Percentiles rank a stretch among this genome's conserved stretches.
These are phyloP conservation scores for Sebastes steindachneri DNA, from an alignment of 2,797 vertebrate genomes.

Conservation along the genomic window DNA sequence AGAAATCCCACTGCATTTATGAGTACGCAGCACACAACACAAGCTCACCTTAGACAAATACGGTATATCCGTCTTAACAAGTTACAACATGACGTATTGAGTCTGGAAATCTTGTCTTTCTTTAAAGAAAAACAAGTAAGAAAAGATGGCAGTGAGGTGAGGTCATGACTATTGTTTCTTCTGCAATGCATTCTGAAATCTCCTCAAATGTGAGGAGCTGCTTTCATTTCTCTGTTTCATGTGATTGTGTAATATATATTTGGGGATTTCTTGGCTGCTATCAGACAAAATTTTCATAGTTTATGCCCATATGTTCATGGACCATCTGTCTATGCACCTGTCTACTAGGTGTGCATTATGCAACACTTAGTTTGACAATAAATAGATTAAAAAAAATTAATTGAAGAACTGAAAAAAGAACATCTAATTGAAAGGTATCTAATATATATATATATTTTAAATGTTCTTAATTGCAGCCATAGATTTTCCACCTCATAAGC, in stretches of 20 bases:
- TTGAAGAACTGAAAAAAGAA: not conserved
- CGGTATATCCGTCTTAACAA: not conserved
- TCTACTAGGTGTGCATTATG: not conserved
- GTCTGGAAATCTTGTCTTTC: slow-evolving; percentile 3
- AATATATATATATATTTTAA: too few species aligned
- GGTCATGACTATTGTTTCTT: not conserved
- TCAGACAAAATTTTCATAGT: not conserved
- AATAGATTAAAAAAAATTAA: not conserved
- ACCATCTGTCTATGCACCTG: not conserved
- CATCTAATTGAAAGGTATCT: not conserved
- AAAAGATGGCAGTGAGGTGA: not conserved
- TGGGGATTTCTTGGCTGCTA: not conserved
- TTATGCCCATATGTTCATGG: not conserved
- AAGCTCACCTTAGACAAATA: slow-evolving; percentile 24
- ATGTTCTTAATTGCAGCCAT: not conserved
- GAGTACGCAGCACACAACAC: not conserved
- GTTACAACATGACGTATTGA: slow-evolving; percentile 4
- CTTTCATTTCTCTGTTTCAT: not conserved
- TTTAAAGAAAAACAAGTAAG: not conserved
- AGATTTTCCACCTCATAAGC: not conserved
- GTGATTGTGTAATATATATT: not conserved
- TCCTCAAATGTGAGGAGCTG: not conserved
- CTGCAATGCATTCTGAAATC: not conserved
- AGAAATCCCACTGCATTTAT: not conserved
- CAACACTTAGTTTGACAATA: not conserved